Percentiles rank a stretch among this genome's conserved stretches.
phyloP scores from a whole-genome alignment of 2,113 vertebrate species.

The Bothrops jararaca region DNA sequence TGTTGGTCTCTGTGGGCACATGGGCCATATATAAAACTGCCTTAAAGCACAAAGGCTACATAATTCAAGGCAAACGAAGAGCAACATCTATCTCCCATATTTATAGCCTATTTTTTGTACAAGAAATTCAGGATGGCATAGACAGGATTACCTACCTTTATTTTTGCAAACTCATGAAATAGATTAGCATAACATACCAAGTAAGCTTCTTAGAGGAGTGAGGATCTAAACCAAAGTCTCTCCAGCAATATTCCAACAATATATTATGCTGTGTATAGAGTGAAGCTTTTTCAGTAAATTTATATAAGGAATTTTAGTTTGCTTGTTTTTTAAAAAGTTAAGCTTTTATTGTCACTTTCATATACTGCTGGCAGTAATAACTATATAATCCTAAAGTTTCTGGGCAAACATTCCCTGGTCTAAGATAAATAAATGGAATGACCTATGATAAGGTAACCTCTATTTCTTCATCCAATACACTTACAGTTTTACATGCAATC shows the following conservation, averaged over 20 bases:
- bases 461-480: background rate
- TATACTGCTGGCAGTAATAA: background rate
- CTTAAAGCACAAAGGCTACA: background rate
- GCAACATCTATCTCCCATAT: background rate
- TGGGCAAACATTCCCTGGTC: background rate
- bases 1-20: background rate
- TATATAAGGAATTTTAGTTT: background rate
- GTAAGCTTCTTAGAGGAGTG: background rate
- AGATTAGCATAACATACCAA: background rate
- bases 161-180: background rate
- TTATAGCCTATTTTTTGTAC: background rate
- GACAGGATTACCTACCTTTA: background rate
- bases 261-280: background rate
- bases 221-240: too few species aligned
- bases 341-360: background rate
- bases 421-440: background rate
- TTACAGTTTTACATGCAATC: background rate
- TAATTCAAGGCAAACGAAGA: background rate
- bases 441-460: background rate
- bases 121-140: background rate
- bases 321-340: background rate
- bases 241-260: background rate
- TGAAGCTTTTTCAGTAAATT: background rate
- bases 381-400: background rate
- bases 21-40: background rate